Percentiles rank a stretch among this genome's conserved stretches.
Conservation (phyloP, 2,888 invertebrate genomes). For the Acanthoscelides obtectus region DNA sequence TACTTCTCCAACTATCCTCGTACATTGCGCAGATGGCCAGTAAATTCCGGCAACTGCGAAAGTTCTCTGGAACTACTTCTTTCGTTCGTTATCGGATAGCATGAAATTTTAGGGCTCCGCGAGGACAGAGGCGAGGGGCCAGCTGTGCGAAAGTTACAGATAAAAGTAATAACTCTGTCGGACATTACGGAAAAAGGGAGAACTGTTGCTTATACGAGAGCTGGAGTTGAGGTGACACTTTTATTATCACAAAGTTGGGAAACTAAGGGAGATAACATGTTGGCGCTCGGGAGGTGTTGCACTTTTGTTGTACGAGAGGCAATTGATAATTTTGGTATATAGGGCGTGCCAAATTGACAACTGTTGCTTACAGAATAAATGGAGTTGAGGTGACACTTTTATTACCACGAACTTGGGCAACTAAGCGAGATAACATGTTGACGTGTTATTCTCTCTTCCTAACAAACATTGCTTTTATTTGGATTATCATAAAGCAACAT, state of each 20-base stretch:
- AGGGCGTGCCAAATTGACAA: too few species aligned
- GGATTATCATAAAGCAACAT: too few species aligned
- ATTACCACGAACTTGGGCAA: background rate
- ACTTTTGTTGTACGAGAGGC: background rate
- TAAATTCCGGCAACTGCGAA: background rate
- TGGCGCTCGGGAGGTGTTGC: background rate
- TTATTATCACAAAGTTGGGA: background rate
- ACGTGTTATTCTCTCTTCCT: too few species aligned
- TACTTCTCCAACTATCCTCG: background rate
- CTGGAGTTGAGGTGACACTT: background rate
- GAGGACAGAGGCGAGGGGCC: background rate
- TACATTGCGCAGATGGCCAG: background rate
- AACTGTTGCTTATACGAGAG: background rate
- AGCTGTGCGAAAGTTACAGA: background rate
- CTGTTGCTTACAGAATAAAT: background rate
- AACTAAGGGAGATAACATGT: background rate
- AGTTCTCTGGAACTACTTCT: background rate
- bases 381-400: background rate
- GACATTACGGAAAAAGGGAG: background rate
- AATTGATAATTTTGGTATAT: too few species aligned
- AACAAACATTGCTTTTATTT: too few species aligned
- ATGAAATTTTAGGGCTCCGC: background rate
- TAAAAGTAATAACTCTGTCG: background rate
- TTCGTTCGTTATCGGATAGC: background rate
- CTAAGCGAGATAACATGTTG: background rate